Conservation (phyloP, 2,888 invertebrate species). For the Dolomedes plantarius region DNA sequence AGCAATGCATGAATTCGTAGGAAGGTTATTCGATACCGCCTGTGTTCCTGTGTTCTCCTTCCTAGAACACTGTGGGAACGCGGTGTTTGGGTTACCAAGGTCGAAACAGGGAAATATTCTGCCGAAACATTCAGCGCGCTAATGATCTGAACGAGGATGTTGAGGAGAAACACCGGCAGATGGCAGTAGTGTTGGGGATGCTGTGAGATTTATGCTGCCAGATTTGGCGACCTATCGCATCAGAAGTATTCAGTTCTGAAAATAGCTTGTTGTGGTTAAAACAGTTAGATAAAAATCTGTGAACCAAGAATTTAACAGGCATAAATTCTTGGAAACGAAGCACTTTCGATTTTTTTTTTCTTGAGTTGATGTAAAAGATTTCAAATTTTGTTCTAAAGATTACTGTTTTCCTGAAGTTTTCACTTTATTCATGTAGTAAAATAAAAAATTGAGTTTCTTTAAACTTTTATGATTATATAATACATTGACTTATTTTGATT, state of each 20-base stretch:
- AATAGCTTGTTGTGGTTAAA: no score
- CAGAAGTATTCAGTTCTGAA: not conserved
- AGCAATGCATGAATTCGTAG: conserved; percentile 36
- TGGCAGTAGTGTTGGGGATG: conserved; percentile 27
- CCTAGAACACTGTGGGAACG: not conserved
- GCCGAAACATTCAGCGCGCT: not conserved
- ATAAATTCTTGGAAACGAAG: no score
- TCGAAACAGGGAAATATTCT: conserved; percentile 17
- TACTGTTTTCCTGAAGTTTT: no score
- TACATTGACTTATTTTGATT: no score
- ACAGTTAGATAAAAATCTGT: no score
- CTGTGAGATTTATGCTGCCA: not conserved
- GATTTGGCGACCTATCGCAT: conserved; percentile 32
- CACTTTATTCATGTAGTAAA: no score
- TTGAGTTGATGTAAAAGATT: no score
- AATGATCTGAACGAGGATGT: conserved; percentile 21
- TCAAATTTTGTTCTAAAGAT: no score
- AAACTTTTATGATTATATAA: no score
- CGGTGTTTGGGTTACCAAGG: conserved; percentile 7
- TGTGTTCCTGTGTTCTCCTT: not conserved
- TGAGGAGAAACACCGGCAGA: conserved; percentile 25
- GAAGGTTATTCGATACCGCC: conserved; percentile 19
- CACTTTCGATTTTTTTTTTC: no score
- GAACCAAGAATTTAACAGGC: no score
- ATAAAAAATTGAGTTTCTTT: no score